Evolutionary conservation across 2,113 vertebrate genomes (phyloP).

Genomic region (Myiagra hebetior): DNA sequence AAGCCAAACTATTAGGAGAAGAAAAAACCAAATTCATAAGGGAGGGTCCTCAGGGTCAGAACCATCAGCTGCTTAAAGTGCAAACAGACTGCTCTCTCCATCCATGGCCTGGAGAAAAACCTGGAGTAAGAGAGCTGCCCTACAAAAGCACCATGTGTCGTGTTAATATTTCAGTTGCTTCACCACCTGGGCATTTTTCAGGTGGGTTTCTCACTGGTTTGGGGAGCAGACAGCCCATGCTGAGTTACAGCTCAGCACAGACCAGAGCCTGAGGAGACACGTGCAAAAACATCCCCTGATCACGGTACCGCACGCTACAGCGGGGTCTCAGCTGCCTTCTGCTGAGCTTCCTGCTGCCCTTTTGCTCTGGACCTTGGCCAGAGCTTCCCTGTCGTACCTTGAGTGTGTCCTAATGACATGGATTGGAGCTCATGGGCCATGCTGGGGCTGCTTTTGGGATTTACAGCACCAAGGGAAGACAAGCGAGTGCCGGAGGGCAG

Average conservation of each 20-base stretch:
- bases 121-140: neutral
- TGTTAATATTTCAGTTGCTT: neutral
- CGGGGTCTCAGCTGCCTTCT: neutral
- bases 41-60: neutral
- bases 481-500: neutral
- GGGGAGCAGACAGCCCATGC: neutral
- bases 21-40: neutral
- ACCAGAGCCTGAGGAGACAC: neutral
- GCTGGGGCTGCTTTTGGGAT: neutral
- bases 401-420: neutral
- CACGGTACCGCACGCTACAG: neutral
- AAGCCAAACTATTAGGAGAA: neutral
- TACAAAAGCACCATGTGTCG: conserved; percentile 51
- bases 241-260: neutral
- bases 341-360: neutral
- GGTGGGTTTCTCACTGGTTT: neutral
- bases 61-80: conserved; percentile 38
- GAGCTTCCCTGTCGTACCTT: conserved; percentile 59
- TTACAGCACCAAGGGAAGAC: neutral
- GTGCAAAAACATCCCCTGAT: neutral
- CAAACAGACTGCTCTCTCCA: neutral
- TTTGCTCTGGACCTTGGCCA: neutral
- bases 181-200: neutral
- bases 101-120: neutral
- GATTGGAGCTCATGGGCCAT: fast-evolving